phyloP scores from a whole-genome alignment of 2,113 vertebrate genomes.

The Salvelinus alpinus region DNA sequence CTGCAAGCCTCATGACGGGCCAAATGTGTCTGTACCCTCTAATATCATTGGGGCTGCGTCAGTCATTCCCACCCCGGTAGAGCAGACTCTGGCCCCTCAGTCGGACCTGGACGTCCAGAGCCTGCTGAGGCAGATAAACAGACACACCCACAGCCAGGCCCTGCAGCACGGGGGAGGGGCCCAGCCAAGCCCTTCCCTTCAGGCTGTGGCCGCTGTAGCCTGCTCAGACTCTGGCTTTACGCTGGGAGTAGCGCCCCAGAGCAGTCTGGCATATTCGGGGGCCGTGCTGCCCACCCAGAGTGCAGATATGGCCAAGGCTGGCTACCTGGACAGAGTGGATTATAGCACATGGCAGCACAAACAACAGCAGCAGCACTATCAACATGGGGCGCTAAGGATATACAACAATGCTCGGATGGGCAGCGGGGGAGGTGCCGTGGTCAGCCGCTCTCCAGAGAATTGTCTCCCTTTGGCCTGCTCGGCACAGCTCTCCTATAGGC shows the following conservation, averaged over 20 bases:
- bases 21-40: conserved; percentile 74
- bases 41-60: conserved; percentile 76
- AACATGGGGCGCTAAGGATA: conserved; percentile 77
- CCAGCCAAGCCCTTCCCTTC: conserved; percentile 85
- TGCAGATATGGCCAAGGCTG: conserved; percentile 71
- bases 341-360: conserved; percentile 83
- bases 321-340: conserved; percentile 80
- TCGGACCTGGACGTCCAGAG: conserved; percentile 89
- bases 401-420: conserved; percentile 71
- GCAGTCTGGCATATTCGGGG: conserved; percentile 69
- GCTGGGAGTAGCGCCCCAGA: conserved; percentile 70
- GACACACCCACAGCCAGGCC: conserved; percentile 73
- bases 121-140: conserved; percentile 91
- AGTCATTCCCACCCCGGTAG: conserved; percentile 68
- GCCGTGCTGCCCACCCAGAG: conserved; percentile 77
- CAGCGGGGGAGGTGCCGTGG: conserved; percentile 64
- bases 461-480: conserved; percentile 64
- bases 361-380: conserved; percentile 81
- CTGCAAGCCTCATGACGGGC: conserved; percentile 82
- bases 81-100: conserved; percentile 76
- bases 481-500: conserved; percentile 66
- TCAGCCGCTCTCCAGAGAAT: conserved; percentile 80
- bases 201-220: conserved; percentile 69
- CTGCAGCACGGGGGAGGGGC: conserved; percentile 74
- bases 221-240: conserved; percentile 68